These are phyloP conservation scores for Erebia palarica DNA, from an alignment of 2,888 invertebrate genomes.

Conservation along the genomic window DNA sequence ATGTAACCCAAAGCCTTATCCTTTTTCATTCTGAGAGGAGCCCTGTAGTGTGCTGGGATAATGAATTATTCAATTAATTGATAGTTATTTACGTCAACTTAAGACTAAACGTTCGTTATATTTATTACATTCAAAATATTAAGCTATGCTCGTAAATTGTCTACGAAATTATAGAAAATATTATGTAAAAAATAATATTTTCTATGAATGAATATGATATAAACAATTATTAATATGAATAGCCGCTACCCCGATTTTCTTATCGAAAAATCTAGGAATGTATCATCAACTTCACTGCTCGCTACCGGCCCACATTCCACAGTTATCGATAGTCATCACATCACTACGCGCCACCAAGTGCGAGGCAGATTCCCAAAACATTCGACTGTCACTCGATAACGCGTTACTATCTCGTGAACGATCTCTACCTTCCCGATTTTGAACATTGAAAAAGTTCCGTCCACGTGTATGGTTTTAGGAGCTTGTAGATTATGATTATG, in stretches of 20 bases:
- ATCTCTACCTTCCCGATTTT: conserved; percentile 10
- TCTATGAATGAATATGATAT: background rate
- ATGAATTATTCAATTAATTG: too few relatives aligned
- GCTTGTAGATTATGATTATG: too few relatives aligned
- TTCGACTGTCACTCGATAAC: conserved; percentile 24
- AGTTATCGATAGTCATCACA: conserved; percentile 24
- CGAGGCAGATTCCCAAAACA: conserved; percentile 22
- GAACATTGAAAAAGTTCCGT: conserved; percentile 3
- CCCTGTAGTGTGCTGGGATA: too few relatives aligned
- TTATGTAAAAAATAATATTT: too few relatives aligned
- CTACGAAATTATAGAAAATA: too few relatives aligned
- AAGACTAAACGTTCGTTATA: too few relatives aligned
- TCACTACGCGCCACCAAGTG: conserved; percentile 18
- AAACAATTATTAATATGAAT: background rate
- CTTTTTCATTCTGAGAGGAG: too few relatives aligned
- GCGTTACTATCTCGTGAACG: conserved; percentile 10
- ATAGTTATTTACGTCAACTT: too few relatives aligned
- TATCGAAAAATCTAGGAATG: conserved; percentile 13
- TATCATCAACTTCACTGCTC: conserved; percentile 1
- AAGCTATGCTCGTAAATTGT: too few relatives aligned
- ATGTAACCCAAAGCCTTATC: too few relatives aligned
- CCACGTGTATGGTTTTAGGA: too few relatives aligned
- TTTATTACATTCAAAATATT: too few relatives aligned
- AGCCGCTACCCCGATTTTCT: background rate
- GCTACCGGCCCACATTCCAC: conserved; percentile 24